Evolutionary conservation across 2,888 invertebrate genomes (phyloP).

Genomic region (Leucophora obtusa): DNA sequence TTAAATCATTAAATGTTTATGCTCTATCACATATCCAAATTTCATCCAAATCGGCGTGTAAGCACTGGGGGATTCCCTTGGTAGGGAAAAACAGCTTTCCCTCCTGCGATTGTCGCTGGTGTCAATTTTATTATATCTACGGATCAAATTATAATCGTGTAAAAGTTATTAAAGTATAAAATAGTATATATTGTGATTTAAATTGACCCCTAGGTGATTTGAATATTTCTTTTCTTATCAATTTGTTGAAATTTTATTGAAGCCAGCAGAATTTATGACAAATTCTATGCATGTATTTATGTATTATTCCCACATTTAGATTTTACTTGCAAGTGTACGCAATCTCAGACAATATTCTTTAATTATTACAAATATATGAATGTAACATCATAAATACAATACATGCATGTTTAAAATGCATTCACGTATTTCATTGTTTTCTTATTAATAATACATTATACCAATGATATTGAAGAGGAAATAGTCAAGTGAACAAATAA

Average conservation of each 20-base stretch:
- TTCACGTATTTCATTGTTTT: not conserved
- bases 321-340: slow-evolving; percentile 26
- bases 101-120: too few relatives aligned
- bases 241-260: slow-evolving; percentile 16
- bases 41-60: too few relatives aligned
- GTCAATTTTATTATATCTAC: too few relatives aligned
- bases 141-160: too few relatives aligned
- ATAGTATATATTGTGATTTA: not conserved
- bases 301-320: slow-evolving; percentile 35
- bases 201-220: slow-evolving; percentile 18
- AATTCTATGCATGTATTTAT: not conserved
- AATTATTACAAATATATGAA: slow-evolving; percentile 42
- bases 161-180: too few relatives aligned
- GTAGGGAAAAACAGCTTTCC: too few relatives aligned
- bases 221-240: slow-evolving; percentile 10
- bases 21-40: too few relatives aligned
- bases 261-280: slow-evolving; percentile 39
- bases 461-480: not conserved
- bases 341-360: slow-evolving; percentile 47
- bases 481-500: not conserved
- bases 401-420: too few relatives aligned
- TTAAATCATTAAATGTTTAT: too few relatives aligned
- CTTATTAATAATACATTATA: not conserved
- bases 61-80: too few relatives aligned
- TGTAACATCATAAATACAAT: too few relatives aligned